Evolutionary conservation across 2,888 invertebrate species (phyloP), one percentile per base, ranked within the genome.

Genomic region (Amiota minor): DNA sequence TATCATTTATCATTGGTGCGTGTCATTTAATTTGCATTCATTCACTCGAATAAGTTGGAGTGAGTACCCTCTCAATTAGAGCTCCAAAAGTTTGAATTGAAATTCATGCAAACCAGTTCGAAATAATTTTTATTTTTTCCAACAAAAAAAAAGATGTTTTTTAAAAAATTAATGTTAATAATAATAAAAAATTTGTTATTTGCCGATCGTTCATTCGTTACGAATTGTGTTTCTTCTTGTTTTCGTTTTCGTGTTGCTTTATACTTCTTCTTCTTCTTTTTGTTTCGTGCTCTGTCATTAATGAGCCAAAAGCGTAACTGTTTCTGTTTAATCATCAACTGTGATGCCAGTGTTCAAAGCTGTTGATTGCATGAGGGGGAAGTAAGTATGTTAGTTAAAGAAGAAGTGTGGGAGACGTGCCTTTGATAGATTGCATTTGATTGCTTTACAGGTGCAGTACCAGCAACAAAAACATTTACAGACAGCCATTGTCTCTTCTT

Each of bases 241-340:
- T 45, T 18, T 20, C 23, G 46, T 45, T 70, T 59, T 12, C 69
- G 6, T 35, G 35, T 18, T n/a, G n/a, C 47, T 45, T 18, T 20
- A 35, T 16, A 9, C 59, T 59, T 6, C 69, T 35, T 35, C 11
- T 59, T 20, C 16, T n/a, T 20, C 10, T 18, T 16, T 35, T n/a
- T 20, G 4, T 18, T 16, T 35, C 53, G 50, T 53, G 14, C 18
- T 62, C 77, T 79, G 85, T 85, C 83, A 84, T 83, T 83, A 83
- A 83, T 83, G 85, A 83, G 82, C 81, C 80, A 75, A 75, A 77
- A 82, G 79, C 81, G 80, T 85, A 85, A 85, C 82, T 82, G 82
- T 82, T 82, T 80, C 84, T 83, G 84, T 81, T 79, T 76, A 80
- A 62, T 62, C 23, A 23, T 62, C 20, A 53, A 16, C n/a, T 35